Base-by-base conservation (phyloP, 2,888 invertebrate species). In the Fabriciana adippe region DNA sequence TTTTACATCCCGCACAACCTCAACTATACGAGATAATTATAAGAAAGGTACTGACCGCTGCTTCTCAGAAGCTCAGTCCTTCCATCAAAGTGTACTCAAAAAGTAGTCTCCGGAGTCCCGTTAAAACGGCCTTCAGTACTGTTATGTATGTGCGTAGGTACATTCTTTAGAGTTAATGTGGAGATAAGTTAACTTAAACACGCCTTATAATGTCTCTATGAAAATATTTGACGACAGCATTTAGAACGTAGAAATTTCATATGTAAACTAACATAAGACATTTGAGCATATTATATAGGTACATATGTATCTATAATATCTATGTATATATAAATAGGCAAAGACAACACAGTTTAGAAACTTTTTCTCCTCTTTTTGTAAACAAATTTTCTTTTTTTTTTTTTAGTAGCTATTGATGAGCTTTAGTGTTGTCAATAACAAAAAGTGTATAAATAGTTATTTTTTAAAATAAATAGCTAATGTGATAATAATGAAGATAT, bases 51-150 rank as follows among this genome's bases (percentile, higher is more conserved):
- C 73, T 72, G 57, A 61, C 70, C 70, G 73, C 78, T 72, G 56
- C 51, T 77, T 78, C 79, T 73, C 60, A 74, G 80, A 76, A 78
- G 60, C 55, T 64, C 35, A 41, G 73, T 75, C 77, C 78, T 75
- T 76, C 71, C 71, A 69, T 64, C 31, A 35, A 54, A 47, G 47
- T 68, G 50, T 61, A 66, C 76, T 76, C 76, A 78, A 77, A 78
- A 77, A 79, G 72, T 72, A 74, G 74, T 70, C 71, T 74, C 69
- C 75, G 68, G 48, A 64, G 65, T 71, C 56, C 76, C 75, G 75
- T 76, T 77, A 77, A 69, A 66, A 67, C 67, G 73, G 73, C 76
- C 75, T 75, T 75, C 72, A 71, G 72, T 73, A 73, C 73, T 59
- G 71, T 72, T 73, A 72, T 68, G 53, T 54, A 31, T 59, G 59